Evolutionary conservation across 2,888 invertebrate genomes (phyloP), one percentile per base, ranked within the genome.

Genomic region (Gortyna flavago): DNA sequence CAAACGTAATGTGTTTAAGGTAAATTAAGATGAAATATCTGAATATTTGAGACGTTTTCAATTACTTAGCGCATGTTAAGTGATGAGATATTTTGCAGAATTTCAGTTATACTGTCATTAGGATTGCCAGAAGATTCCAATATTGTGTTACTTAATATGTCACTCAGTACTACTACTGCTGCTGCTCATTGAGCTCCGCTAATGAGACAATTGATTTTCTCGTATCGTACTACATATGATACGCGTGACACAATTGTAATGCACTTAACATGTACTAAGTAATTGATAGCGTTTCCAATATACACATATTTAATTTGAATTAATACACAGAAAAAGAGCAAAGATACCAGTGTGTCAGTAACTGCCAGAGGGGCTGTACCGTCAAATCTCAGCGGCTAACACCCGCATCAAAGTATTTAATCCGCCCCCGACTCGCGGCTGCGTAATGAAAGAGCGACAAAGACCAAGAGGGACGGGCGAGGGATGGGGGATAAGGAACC

Each of bases 381-480:
- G 75, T 78, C 80, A 75, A 74, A 81, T 79, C 81, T 83, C 80
- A 72, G 74, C 80, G 71, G 72, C 77, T 67, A 75, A 77, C 79
- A 86, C 81, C 81, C 89, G 89, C 85, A 77, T 87, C 88, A 88
- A 89, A 90, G 91, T 90, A 90, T 91, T 90, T 91, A 91, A 90
- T 89, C 89, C 89, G 75, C 75, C 75, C 80, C 75, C 83, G 80
- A 80, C 84, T 85, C 85, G 87, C 85, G 81, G 83, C 85, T 77
- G 83, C 83, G 85, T 90, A 90, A 91, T 91, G 90, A 91, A 90
- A 91, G 88, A 88, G 85, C 85, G 88, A 89, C 90, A 89, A 89
- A 87, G 80, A 84, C 76, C 65, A 82, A 35, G 70, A 62, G 68
- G 68, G 32, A 65, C 29, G 62, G 68, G 2, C n/a, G 61, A 29